Conservation (phyloP, 2,113 vertebrate genomes). For the Protobothrops flavoviridis region DNA sequence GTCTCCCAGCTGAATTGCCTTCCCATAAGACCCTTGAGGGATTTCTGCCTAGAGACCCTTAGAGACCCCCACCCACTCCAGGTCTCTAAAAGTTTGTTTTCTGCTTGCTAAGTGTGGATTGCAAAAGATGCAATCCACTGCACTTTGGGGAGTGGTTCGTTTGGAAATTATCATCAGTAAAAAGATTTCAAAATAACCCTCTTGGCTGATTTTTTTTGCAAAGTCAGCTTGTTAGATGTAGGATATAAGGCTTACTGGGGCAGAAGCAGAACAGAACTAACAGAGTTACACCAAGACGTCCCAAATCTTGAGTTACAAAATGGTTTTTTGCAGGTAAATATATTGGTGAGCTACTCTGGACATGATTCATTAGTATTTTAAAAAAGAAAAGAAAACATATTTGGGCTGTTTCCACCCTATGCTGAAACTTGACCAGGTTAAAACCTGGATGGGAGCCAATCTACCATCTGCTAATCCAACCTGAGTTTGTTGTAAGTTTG, state of each 20-base stretch:
- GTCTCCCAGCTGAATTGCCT: rapidly evolving
- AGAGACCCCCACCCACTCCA: not conserved
- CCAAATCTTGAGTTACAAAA: not conserved
- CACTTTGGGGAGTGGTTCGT: not conserved
- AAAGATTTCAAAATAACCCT: not conserved
- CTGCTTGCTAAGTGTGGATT: not conserved
- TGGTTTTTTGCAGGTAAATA: not conserved
- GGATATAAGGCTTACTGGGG: not conserved
- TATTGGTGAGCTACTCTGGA: not conserved
- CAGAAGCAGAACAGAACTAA: not conserved
- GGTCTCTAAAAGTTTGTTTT: not conserved
- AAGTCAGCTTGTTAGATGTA: not conserved
- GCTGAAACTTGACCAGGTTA: not conserved
- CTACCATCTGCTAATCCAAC: not conserved
- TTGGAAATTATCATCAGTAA: not conserved
- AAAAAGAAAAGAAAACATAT: not conserved
- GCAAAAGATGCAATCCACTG: not conserved
- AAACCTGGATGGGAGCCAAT: not conserved
- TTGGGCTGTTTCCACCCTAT: not conserved
- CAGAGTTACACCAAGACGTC: not conserved
- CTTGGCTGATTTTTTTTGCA: not conserved
- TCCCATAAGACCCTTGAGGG: not conserved
- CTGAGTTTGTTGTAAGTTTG: not conserved
- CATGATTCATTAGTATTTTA: not conserved
- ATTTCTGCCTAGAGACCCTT: not conserved